Percentiles rank a stretch among this genome's conserved stretches.
These are phyloP conservation scores for Baronia brevicornis DNA, from an alignment of 2,888 invertebrate genomes.

Conservation along the genomic window DNA sequence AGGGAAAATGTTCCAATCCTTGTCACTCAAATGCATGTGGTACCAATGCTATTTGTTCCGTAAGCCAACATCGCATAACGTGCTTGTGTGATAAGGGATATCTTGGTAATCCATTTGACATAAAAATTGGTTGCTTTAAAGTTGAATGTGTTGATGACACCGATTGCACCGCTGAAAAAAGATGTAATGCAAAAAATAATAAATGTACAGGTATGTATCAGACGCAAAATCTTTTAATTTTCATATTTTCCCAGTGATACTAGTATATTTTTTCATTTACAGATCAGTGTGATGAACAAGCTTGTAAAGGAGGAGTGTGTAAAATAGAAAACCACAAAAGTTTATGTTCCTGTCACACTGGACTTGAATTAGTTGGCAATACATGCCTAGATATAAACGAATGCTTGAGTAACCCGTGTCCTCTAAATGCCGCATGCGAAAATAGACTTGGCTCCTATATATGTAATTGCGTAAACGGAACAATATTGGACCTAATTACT, in stretches of 20 bases:
- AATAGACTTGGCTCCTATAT: constrained; percentile 86
- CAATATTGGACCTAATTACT: constrained; percentile 83
- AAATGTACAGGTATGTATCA: constrained; percentile 82
- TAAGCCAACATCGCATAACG: constrained; percentile 80
- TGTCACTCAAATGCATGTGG: constrained; percentile 85
- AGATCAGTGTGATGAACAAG: constrained; percentile 87
- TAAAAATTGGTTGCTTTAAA: constrained; percentile 87
- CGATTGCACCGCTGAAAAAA: constrained; percentile 84
- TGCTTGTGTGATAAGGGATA: constrained; percentile 88
- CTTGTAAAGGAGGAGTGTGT: constrained; percentile 89
- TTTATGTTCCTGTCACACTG: constrained; percentile 83
- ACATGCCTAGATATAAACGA: constrained; percentile 88
- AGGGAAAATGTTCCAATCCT: constrained; percentile 87
- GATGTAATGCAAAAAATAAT: constrained; percentile 83
- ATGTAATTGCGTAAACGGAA: constrained; percentile 85
- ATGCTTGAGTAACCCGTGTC: constrained; percentile 86
- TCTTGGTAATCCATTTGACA: constrained; percentile 86
- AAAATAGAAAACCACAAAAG: constrained; percentile 82
- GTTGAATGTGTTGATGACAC: constrained; percentile 88
- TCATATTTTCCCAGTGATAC: constrained; percentile 2
- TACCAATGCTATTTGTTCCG: constrained; percentile 83
- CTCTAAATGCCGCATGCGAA: constrained; percentile 83
- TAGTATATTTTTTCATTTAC: constrained; percentile 26
- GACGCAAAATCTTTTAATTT: constrained; percentile 3
- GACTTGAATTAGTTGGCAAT: constrained; percentile 80